These are phyloP conservation scores for Probosciger aterrimus DNA, from an alignment of 2,113 vertebrate species.

Conservation along the genomic window DNA sequence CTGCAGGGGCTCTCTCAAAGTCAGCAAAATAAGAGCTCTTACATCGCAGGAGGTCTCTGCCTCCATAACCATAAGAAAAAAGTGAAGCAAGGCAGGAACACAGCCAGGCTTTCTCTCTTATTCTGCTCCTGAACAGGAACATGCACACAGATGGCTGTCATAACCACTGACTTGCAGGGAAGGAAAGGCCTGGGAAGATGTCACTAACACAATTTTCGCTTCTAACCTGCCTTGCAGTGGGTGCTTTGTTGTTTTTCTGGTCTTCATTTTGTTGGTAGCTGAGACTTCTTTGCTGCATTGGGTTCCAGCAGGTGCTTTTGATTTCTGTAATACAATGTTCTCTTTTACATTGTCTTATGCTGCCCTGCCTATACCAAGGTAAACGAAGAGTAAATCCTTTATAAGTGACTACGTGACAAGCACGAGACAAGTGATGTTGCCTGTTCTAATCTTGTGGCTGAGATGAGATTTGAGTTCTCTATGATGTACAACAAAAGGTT, in stretches of 20 bases:
- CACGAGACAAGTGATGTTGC: neutral
- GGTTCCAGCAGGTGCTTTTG: neutral
- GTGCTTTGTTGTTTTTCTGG: neutral
- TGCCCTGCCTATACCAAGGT: neutral
- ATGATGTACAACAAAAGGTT: neutral
- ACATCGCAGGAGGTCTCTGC: neutral
- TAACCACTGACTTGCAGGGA: neutral
- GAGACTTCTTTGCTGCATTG: neutral
- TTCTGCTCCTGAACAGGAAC: accelerated
- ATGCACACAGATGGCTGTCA: accelerated
- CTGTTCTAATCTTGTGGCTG: neutral
- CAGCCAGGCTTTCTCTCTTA: neutral
- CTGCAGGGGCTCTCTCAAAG: neutral
- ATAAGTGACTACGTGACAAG: neutral
- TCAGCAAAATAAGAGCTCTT: neutral
- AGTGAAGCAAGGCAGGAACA: accelerated
- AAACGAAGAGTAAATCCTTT: neutral
- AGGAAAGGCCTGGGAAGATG: neutral
- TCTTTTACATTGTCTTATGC: neutral
- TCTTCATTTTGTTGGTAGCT: neutral
- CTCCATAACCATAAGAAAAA: neutral
- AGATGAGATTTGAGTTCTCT: neutral
- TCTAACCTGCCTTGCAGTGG: neutral
- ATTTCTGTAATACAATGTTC: neutral
- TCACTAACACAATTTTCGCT: neutral